Evolutionary conservation across 2,113 vertebrate species (phyloP), one percentile per base, ranked within the genome.

Genomic region (Miniopterus natalensis): DNA sequence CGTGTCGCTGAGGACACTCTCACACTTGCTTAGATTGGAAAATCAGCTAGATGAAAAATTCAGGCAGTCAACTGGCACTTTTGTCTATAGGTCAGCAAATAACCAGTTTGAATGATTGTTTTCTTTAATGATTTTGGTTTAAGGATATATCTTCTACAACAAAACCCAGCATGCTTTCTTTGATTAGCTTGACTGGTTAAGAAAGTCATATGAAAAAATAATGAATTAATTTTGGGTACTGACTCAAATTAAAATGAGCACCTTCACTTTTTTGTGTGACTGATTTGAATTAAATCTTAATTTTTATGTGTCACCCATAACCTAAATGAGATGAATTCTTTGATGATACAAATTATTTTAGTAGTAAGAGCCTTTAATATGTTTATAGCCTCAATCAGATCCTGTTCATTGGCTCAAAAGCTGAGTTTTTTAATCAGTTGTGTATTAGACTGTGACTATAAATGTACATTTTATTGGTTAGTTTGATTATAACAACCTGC

Each of bases 201-300:
- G 47, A 71, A 94, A 81, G 9, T 55, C 61, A 68, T 31, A 15
- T 51, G 31, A 8, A 73, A 83, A 91, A 88, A 92, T 57, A 83
- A 66, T 27, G 2, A 57, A 21, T 84, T 31, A 45, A 87, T 70
- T 73, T 70, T 68, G 18, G 61, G 8, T 42, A 42, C 31, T 90
- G 53, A 87, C 7, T 90, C 79, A 92, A 66, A 63, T 79, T 61
- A 84, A 80, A 90, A 89, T 57, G 92, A 68, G 4, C 51, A 84
- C n/a, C 49, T 86, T 81, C 5, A 81, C 27, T n/a, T 81, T 89
- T 81, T 94, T 21, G 51, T 51, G 4, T 20, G 23, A 63, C 8
- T 14, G 5, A 25, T 68, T 17, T 88, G 51, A 88, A 94, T 40
- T 1, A 63, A 81, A 61, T 80, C 12, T 75, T 83, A 40, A 91